A percentile compares a stretch with the other conserved stretches of the same genome.
phyloP scores from a whole-genome alignment of 2,113 vertebrate species.

The Elephas maximus region DNA sequence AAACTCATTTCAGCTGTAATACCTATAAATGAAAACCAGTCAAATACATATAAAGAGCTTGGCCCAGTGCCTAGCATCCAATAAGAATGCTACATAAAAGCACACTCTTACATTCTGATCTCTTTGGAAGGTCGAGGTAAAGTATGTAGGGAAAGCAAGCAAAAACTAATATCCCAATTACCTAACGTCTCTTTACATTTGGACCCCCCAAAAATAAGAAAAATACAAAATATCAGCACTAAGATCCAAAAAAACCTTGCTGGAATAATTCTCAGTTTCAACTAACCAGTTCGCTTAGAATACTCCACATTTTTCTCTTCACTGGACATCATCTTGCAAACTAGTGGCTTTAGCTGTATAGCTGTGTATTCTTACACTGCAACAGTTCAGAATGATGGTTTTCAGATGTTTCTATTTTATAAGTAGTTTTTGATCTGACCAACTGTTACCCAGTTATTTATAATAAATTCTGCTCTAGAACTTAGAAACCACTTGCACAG shows the following conservation, averaged over 20 bases:
- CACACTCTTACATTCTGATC: not conserved
- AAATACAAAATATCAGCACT: conserved; percentile 30
- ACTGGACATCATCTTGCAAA: conserved; percentile 37
- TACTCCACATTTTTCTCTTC: conserved; percentile 17
- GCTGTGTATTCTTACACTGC: not conserved
- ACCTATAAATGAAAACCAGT: not conserved
- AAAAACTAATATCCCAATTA: conserved; percentile 28
- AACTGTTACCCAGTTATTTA: not conserved
- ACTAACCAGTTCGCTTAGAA: not conserved
- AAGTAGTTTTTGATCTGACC: not conserved
- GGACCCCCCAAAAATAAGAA: not conserved
- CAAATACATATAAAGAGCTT: conserved; percentile 13
- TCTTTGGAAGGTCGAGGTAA: not conserved
- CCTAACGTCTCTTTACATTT: not conserved
- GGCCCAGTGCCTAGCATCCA: not conserved
- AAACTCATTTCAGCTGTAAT: conserved; percentile 41
- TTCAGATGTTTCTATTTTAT: conserved; percentile 54
- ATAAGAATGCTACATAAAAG: not conserved
- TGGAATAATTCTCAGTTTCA: conserved; percentile 54
- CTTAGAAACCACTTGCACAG: conserved; percentile 3
- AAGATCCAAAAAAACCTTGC: conserved; percentile 20
- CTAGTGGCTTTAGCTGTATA: not conserved
- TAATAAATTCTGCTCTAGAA: conserved; percentile 41
- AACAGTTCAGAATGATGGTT: not conserved
- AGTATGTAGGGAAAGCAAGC: not conserved